phyloP scores from a whole-genome alignment of 2,888 invertebrate species.

The Sarcophaga variegata region DNA sequence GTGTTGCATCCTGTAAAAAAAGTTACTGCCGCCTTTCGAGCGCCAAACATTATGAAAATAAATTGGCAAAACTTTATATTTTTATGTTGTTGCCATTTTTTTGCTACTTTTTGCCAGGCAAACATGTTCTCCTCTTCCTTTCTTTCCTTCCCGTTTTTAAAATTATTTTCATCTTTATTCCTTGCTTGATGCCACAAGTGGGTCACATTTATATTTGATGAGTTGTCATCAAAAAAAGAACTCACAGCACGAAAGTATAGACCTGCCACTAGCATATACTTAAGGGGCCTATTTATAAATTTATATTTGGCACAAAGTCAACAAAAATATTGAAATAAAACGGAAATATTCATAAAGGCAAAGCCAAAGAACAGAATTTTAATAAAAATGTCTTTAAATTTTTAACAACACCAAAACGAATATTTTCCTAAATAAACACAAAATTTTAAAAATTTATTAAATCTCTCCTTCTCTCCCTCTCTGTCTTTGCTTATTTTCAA shows the following conservation, averaged over 20 bases:
- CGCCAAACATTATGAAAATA: conserved; percentile 36
- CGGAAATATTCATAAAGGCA: no score
- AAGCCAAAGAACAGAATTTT: no score
- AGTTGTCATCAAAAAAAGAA: conserved; percentile 74
- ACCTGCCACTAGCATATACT: neutral
- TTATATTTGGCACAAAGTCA: neutral
- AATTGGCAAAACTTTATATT: conserved; percentile 28
- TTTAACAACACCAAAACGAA: no score
- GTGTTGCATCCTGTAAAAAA: neutral
- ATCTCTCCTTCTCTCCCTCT: no score
- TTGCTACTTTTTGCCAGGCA: conserved; percentile 8
- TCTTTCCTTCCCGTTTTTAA: conserved; percentile 16
- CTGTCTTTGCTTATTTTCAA: no score
- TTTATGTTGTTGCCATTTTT: neutral
- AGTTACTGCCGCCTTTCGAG: conserved; percentile 4
- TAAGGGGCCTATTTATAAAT: conserved; percentile 8
- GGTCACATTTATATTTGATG: conserved; percentile 80
- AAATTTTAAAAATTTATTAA: no score
- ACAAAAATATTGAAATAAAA: no score
- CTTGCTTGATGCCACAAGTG: conserved; percentile 72
- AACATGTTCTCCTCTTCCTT: conserved; percentile 38
- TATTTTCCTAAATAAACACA: no score
- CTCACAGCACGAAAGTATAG: neutral
- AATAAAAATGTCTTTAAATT: no score
- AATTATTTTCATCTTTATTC: conserved; percentile 20